Evolutionary conservation across 2,888 invertebrate genomes (phyloP), one percentile per base, ranked within the genome.

Genomic region (Cephus spinipes): DNA sequence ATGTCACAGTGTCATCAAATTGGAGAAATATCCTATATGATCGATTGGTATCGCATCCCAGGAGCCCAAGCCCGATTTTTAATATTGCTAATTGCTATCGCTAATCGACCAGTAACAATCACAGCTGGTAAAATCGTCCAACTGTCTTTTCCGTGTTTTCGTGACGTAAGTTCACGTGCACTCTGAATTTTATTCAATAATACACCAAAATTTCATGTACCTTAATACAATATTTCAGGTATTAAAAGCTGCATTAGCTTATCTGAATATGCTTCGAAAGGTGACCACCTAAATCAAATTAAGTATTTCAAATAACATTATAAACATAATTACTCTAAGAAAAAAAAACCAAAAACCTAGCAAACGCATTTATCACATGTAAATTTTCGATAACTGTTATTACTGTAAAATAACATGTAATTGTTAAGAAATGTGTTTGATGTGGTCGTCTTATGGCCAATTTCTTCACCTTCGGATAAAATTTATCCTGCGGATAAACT

Each of bases 81-180:
- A n/a, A 87, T 86, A 71, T 73, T 89, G 69, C 73, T 89, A 31
- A 80, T 88, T 11, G 69, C 83, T 0, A 81, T 86, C 33, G 81
- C 88, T 0, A 89, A 85, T 74, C 77, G 82, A 73, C 85, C 89
- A 1, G 81, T 81, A 1, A 86, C 83, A 77, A 82, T 89, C n/a
- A 89, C 89, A 12, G 89, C 89, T 73, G 89, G 89, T 31, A 89
- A 87, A 80, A 76, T 89, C 78, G 80, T 86, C 4, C 83, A 85
- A 30, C 71, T 89, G 23, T 89, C 89, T 0, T 76, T 89, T 33
- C 36, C 76, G 36, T 87, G 83, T 74, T 89, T 89, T 78, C 84
- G 86, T 75, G 84, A 83, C 36, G 89, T 89, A 79, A 82, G 88
- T 87, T 30, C 32, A 30, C 12, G 2, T 4, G 32, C 12, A 32